Conservation (phyloP, 1,140 invertebrate genomes). For the Heliconius nattereri region DNA sequence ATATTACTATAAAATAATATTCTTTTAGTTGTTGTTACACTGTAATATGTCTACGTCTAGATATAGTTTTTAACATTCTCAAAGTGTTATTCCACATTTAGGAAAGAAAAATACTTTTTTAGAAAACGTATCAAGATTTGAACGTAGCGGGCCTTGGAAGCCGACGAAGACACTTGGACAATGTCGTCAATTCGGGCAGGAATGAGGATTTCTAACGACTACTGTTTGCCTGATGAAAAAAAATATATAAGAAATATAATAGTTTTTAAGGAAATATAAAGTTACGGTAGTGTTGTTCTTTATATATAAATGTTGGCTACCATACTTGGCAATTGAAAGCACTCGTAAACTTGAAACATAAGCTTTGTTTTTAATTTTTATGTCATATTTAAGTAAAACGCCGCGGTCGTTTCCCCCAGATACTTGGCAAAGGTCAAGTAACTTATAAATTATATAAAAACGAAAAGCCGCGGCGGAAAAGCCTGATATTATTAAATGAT, state of each 20-base stretch:
- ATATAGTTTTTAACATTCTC: too few species aligned
- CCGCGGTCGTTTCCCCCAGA: background rate
- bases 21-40: too few species aligned
- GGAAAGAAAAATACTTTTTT: too few species aligned
- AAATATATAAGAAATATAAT: too few species aligned
- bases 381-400: background rate
- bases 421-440: background rate
- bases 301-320: background rate
- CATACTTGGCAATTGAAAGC: background rate
- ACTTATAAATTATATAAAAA: background rate
- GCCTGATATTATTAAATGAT: background rate
- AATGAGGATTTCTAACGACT: background rate
- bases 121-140: too few species aligned
- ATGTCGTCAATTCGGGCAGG: background rate
- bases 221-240: too few species aligned
- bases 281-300: background rate
- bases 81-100: too few species aligned
- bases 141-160: too few species aligned
- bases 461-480: background rate
- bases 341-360: background rate
- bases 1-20: too few species aligned
- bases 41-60: too few species aligned
- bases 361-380: slow-evolving; percentile 3
- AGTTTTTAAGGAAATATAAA: background rate
- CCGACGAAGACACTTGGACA: background rate